Evolutionary conservation across 2,888 invertebrate genomes (phyloP).

Genomic region (Deilephila porcellus): DNA sequence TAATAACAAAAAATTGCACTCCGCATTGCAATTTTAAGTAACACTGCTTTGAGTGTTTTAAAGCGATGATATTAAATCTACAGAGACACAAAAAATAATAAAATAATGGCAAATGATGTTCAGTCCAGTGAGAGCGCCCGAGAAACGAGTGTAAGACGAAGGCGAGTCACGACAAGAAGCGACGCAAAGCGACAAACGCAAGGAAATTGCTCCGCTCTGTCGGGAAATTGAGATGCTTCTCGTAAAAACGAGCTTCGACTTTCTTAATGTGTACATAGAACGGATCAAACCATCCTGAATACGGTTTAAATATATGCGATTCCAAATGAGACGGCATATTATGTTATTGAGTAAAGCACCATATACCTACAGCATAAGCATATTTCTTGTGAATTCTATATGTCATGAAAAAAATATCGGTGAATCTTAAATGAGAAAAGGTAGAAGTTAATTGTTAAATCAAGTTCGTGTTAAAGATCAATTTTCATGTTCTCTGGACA

Average conservation of each 20-base stretch:
- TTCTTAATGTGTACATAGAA: slow-evolving; percentile 52
- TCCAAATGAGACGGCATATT: background rate
- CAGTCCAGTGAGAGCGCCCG: background rate
- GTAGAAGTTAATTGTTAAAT: too few species aligned
- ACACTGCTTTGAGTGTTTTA: background rate
- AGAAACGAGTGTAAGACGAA: slow-evolving; percentile 35
- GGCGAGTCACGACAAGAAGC: slow-evolving; percentile 36
- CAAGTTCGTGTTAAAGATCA: background rate
- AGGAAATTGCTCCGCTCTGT: slow-evolving; percentile 73
- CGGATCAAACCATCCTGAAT: slow-evolving; percentile 48
- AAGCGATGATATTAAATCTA: background rate
- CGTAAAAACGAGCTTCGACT: slow-evolving; percentile 62
- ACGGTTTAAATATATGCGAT: slow-evolving; percentile 37
- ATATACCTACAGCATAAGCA: too few species aligned
- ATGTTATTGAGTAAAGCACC: too few species aligned
- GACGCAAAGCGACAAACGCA: slow-evolving; percentile 62
- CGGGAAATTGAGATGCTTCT: slow-evolving; percentile 75
- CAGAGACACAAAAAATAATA: background rate
- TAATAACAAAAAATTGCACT: background rate
- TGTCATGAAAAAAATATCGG: too few species aligned
- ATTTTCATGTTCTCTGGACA: background rate
- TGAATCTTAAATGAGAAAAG: background rate
- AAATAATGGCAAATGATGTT: background rate
- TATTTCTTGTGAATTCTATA: too few species aligned
- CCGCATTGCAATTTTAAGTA: background rate